Percentiles rank a stretch among this genome's conserved stretches.
These are phyloP conservation scores for Antigone vipio DNA, from an alignment of 2,113 vertebrate species.

Conservation along the genomic window DNA sequence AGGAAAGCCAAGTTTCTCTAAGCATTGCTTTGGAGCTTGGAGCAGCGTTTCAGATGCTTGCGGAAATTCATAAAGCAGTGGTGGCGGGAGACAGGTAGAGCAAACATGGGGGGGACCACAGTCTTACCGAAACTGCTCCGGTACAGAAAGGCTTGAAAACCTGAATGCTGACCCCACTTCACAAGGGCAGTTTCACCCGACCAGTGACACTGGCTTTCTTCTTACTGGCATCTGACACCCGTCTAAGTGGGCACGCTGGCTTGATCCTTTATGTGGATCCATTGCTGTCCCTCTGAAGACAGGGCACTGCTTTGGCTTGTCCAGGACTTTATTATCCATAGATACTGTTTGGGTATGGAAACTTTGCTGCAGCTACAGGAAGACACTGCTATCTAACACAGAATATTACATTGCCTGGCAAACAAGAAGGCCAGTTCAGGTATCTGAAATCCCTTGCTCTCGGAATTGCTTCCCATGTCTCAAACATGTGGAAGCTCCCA, in stretches of 20 bases:
- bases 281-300: background rate
- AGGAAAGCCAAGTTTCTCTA: background rate
- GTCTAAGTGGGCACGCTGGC: background rate
- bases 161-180: background rate
- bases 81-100: background rate
- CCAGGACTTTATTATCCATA: background rate
- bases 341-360: background rate
- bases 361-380: background rate
- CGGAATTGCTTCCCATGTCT: background rate
- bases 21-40: background rate
- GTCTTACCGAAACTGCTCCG: background rate
- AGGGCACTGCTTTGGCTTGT: background rate
- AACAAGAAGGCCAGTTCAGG: background rate
- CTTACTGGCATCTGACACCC: background rate
- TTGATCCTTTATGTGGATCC: background rate
- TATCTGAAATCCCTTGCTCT: background rate
- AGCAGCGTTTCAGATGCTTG: background rate
- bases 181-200: accelerated
- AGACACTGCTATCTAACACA: background rate
- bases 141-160: background rate
- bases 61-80: background rate
- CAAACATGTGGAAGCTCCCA: background rate
- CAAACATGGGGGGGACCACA: background rate
- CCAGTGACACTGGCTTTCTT: background rate
- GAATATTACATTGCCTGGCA: background rate